Conservation (phyloP, 2,888 invertebrate genomes). For the Blastobasis adustella region DNA sequence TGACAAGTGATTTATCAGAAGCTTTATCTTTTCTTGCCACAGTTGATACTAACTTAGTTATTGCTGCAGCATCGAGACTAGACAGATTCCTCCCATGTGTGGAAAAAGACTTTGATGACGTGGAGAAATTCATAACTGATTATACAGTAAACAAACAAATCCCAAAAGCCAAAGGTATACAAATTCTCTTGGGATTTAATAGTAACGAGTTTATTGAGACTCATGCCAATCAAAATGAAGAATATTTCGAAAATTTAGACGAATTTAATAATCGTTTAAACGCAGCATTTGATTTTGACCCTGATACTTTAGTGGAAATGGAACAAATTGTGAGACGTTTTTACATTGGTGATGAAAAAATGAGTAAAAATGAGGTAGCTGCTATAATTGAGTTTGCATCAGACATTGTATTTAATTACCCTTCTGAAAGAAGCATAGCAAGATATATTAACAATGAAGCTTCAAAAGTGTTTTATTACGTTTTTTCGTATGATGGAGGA, state of each 20-base stretch:
- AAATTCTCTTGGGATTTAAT: slow-evolving; percentile 40
- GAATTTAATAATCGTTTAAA: slow-evolving; percentile 18
- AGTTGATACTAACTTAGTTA: slow-evolving; percentile 22
- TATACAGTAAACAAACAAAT: slow-evolving; percentile 27
- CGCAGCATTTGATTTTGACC: not conserved
- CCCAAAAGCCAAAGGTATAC: slow-evolving; percentile 29
- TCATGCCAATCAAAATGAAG: slow-evolving; percentile 15
- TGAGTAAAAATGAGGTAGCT: slow-evolving; percentile 10
- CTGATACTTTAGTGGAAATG: slow-evolving; percentile 15
- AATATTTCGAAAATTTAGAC: slow-evolving; percentile 20
- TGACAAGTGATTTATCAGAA: slow-evolving; percentile 19
- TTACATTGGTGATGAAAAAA: slow-evolving; percentile 20
- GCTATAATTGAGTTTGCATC: slow-evolving; percentile 18
- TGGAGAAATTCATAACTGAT: slow-evolving; percentile 31
- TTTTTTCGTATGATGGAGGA: slow-evolving; percentile 25
- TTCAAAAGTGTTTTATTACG: slow-evolving; percentile 19
- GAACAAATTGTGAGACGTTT: slow-evolving; percentile 17
- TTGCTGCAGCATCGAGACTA: slow-evolving; percentile 20
- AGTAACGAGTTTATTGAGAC: slow-evolving; percentile 25
- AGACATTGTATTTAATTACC: slow-evolving; percentile 18
- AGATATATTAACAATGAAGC: slow-evolving; percentile 18
- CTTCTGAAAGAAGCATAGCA: slow-evolving; percentile 16
- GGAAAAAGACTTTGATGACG: slow-evolving; percentile 32
- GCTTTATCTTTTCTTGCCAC: slow-evolving; percentile 30
- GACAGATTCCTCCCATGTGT: slow-evolving; percentile 32